Percentiles rank a stretch among this genome's conserved stretches.
phyloP scores from a whole-genome alignment of 2,797 vertebrate species.

The Tarsius wallacei region DNA sequence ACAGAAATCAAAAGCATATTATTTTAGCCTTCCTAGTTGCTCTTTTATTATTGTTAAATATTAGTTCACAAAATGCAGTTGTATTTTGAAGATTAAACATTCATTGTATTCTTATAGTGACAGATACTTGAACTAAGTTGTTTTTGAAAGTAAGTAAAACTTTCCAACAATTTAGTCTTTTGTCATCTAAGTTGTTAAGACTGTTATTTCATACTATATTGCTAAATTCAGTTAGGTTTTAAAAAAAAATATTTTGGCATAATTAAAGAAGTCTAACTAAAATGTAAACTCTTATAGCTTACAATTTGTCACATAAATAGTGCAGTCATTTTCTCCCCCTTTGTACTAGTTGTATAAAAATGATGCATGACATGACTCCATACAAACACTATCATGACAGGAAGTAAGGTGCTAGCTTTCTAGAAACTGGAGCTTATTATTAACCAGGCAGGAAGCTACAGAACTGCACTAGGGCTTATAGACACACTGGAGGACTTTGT shows the following conservation, averaged over 20 bases:
- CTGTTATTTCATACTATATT: background rate
- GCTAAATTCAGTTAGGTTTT: background rate
- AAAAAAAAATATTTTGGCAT: background rate
- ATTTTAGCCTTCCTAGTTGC: background rate
- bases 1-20: slow-evolving; percentile 1
- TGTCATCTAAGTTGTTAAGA: background rate
- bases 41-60: background rate
- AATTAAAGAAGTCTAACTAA: background rate
- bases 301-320: background rate
- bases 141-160: background rate
- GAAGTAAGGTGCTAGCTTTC: background rate
- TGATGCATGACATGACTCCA: background rate
- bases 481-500: background rate
- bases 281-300: background rate
- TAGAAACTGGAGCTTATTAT: background rate
- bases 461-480: background rate
- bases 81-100: slow-evolving; percentile 42
- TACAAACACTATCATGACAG: background rate
- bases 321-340: background rate
- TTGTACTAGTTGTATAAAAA: background rate
- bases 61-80: background rate
- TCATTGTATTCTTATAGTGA: background rate
- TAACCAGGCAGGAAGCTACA: background rate
- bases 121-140: background rate
- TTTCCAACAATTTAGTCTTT: background rate